Conservation (phyloP, 2,888 invertebrate genomes). For the Empis stercorea region DNA sequence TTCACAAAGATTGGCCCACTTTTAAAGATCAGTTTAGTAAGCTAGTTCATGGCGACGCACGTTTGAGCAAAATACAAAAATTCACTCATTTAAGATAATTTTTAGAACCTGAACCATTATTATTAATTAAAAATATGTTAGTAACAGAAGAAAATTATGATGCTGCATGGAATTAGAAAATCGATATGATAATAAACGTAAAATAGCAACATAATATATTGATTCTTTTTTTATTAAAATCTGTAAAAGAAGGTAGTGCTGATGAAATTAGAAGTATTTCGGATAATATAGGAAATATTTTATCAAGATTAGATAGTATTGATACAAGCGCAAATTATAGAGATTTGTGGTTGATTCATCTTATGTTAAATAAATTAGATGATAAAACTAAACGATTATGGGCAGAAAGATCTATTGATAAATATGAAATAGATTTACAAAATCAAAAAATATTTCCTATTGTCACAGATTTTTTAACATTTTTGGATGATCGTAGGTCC, state of each 20-base stretch:
- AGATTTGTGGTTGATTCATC: background rate
- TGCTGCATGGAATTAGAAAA: background rate
- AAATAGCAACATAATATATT: background rate
- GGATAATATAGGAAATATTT: background rate
- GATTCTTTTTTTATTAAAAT: background rate
- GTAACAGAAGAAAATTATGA: background rate
- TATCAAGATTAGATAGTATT: background rate
- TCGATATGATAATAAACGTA: background rate
- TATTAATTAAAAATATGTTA: background rate
- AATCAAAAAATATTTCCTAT: background rate
- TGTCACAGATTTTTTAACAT: background rate
- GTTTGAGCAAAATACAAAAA: background rate
- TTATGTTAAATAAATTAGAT: background rate
- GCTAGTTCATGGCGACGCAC: background rate
- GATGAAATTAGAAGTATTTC: background rate
- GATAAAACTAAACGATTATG: background rate
- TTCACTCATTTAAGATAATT: too few species aligned
- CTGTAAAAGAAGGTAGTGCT: background rate
- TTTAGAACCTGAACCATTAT: background rate
- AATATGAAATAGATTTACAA: background rate
- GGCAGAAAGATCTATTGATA: background rate
- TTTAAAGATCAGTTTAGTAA: conserved; percentile 2
- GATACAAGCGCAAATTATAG: background rate
- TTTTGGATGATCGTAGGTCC: background rate
- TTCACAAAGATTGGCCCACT: conserved; percentile 2